Evolutionary conservation across 2,113 vertebrate species (phyloP), one percentile per base, ranked within the genome.

Genomic region (Tinamus guttatus): DNA sequence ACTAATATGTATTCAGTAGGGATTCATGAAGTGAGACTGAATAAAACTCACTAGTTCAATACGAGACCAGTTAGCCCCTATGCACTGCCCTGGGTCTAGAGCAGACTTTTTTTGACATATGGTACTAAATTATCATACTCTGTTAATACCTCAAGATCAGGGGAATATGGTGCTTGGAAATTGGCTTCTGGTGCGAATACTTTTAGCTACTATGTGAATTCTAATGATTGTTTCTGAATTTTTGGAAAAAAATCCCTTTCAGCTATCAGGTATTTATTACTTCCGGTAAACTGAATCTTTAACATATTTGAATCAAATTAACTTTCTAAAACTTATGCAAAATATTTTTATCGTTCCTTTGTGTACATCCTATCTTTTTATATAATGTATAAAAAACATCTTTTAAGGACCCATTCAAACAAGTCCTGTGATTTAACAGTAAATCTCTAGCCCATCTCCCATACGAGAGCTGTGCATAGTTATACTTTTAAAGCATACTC

Each of bases 1-100:
- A 90, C 95, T 82, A 95, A 96, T 95, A 93, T 52, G 25, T 51
- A 86, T 82, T 90, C 82, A 49, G 5, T 8, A 7, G 52, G 62
- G 32, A 81, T 75, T 18, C 60, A 88, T 87, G 84, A 94, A 41
- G 24, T 34, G 96, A 11, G n/a, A 74, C 38, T 83, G 77, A 89
- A 87, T 28, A 16, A 90, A 95, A 76, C 43, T 94, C 30, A 6
- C 9, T 69, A 54, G 51, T 69, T 87, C 65, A 81, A 47, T 19
- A 41, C 41, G 15, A 87, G 20, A 63, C 25, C 32, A 77, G 63
- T 64, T 91, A 87, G 59, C 15, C 20, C 41, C 32, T 85, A 45
- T 74, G 81, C 19, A 68, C 40, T 73, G 3, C 56, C 69, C 28
- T 69, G 14, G 11, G 21, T 87, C 49, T 73, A 83, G 51, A 87